phyloP scores from a whole-genome alignment of 2,797 vertebrate species.

The Sarcoramphus papa region DNA sequence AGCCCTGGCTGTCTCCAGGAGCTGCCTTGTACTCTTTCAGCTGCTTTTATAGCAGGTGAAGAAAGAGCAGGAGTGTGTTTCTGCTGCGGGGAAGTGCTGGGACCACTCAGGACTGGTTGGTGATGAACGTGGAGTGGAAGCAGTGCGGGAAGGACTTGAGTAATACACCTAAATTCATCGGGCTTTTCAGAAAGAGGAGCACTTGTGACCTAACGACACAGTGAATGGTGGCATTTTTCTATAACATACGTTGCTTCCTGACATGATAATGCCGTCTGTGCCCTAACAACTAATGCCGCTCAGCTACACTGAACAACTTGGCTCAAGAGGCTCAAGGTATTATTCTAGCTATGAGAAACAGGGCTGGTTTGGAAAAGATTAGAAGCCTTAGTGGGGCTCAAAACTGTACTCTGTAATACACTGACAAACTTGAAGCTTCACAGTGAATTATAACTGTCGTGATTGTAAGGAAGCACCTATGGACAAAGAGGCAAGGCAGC shows the following conservation, averaged over 20 bases:
- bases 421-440: conserved; percentile 10
- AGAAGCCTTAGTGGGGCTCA: background rate
- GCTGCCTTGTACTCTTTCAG: background rate
- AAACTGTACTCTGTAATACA: background rate
- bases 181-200: background rate
- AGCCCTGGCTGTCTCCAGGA: background rate
- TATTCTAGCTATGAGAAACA: background rate
- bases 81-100: background rate
- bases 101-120: background rate
- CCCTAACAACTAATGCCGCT: background rate
- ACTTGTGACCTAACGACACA: background rate
- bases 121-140: background rate
- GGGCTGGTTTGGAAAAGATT: background rate
- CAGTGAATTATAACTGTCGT: background rate
- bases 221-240: background rate
- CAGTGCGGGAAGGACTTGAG: background rate
- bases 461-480: background rate
- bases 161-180: background rate
- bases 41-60: background rate
- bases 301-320: background rate
- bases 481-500: background rate
- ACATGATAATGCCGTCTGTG: background rate
- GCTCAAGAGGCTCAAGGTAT: background rate
- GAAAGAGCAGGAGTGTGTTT: background rate
- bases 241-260: background rate